Evolutionary conservation across 92 coral and sea anemone species (phyloP).

Genomic region (Phenganax subtilis): DNA sequence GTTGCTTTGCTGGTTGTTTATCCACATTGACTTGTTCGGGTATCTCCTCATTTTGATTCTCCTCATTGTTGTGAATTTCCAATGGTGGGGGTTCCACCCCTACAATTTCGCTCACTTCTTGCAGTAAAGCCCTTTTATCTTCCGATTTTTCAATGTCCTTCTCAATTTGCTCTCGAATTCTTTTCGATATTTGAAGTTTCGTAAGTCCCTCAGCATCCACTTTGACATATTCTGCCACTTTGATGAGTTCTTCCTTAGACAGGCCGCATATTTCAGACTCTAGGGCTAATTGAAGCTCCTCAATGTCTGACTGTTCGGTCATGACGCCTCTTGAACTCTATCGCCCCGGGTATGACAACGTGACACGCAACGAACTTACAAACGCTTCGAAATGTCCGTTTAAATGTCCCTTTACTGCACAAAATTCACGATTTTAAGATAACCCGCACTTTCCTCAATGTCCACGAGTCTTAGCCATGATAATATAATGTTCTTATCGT

Average conservation of each 20-base stretch:
- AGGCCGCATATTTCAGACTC: conserved; percentile 37
- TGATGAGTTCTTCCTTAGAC: conserved; percentile 11
- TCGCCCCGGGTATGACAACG: background rate
- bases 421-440: background rate
- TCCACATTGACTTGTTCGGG: background rate
- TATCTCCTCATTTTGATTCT: background rate
- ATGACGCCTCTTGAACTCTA: conserved; percentile 9
- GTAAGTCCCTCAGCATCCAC: conserved; percentile 21
- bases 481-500: background rate
- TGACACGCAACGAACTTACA: background rate
- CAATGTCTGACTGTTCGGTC: conserved; percentile 39
- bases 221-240: conserved; percentile 14
- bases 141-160: conserved; percentile 22
- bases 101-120: conserved; percentile 3
- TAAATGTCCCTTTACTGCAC: background rate
- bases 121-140: conserved; percentile 23
- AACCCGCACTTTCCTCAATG: background rate
- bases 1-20: conserved; percentile 19
- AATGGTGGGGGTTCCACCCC: background rate
- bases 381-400: background rate
- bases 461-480: background rate
- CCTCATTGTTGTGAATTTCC: background rate
- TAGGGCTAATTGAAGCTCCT: conserved; percentile 38
- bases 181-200: conserved; percentile 22
- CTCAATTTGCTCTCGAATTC: conserved; percentile 31